phyloP scores from a whole-genome alignment of 53 echinoderm and acorn worm genomes.

The Hippasteria phrygiana region DNA sequence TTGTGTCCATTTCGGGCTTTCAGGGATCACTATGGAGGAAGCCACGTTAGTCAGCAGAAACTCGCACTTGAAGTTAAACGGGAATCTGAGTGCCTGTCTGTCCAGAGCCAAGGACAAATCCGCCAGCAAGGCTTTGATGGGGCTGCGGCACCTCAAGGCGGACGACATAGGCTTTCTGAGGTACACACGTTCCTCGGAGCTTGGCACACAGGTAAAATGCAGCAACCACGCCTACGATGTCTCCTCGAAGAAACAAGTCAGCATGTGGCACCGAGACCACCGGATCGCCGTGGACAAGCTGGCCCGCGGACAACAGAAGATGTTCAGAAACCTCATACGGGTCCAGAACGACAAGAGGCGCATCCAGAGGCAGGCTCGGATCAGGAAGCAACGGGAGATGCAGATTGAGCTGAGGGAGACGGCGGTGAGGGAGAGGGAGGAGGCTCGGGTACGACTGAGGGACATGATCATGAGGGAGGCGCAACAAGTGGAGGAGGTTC shows the following conservation, averaged over 20 bases:
- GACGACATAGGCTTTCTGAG: slow-evolving; percentile 83
- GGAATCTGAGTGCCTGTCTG: not conserved
- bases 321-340: slow-evolving; percentile 78
- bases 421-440: slow-evolving; percentile 77
- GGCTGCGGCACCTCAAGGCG: slow-evolving; percentile 65
- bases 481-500: not conserved
- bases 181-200: slow-evolving; percentile 80
- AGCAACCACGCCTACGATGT: slow-evolving; percentile 85
- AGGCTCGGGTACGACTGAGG: slow-evolving; percentile 64
- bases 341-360: slow-evolving; percentile 85
- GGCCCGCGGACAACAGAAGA: slow-evolving; percentile 74
- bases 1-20: slow-evolving; percentile 10
- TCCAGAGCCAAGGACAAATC: slow-evolving; percentile 41
- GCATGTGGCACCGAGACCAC: slow-evolving; percentile 92
- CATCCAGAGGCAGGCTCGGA: slow-evolving; percentile 71
- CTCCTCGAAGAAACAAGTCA: slow-evolving; percentile 72
- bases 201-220: slow-evolving; percentile 76
- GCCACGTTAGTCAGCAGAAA: slow-evolving; percentile 11
- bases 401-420: slow-evolving; percentile 78
- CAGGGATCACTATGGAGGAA: slow-evolving; percentile 20
- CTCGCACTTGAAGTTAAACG: not conserved
- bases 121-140: slow-evolving; percentile 63
- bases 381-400: slow-evolving; percentile 73
- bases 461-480: slow-evolving; percentile 53
- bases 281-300: slow-evolving; percentile 78